phyloP scores from a whole-genome alignment of 2,888 invertebrate genomes.

The Napeogenes sylphis region DNA sequence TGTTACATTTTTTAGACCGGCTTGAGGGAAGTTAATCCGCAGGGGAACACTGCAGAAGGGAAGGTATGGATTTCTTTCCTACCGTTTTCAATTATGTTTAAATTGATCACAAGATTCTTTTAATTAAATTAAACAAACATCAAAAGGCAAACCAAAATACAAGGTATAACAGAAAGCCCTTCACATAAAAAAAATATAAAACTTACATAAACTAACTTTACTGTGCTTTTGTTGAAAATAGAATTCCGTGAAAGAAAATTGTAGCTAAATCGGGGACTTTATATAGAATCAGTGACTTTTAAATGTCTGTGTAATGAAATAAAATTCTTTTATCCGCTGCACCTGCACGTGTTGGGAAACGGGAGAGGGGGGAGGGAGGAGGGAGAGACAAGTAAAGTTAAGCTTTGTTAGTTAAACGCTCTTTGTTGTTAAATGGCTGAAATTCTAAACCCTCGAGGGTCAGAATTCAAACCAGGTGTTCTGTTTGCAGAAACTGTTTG shows the following conservation, averaged over 20 bases:
- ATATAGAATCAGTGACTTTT: slow-evolving; percentile 6
- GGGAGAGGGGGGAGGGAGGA: neutral
- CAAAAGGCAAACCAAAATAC: neutral
- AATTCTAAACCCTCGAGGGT: slow-evolving; percentile 11
- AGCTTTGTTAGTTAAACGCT: slow-evolving; percentile 16
- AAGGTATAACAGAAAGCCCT: neutral
- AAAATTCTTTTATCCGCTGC: slow-evolving; percentile 1
- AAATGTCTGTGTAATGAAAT: slow-evolving; percentile 11
- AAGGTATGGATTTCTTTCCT: too few relatives aligned
- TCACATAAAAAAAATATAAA: neutral
- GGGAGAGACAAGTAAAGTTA: slow-evolving; percentile 6
- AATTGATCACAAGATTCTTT: too few relatives aligned
- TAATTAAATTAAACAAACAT: too few relatives aligned
- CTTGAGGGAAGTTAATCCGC: too few relatives aligned
- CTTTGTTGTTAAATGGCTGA: slow-evolving; percentile 16
- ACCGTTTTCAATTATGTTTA: too few relatives aligned
- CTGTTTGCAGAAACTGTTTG: neutral
- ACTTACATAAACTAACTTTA: neutral
- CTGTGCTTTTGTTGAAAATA: neutral
- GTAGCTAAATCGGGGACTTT: neutral
- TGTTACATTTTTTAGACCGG: too few relatives aligned
- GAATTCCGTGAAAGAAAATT: neutral
- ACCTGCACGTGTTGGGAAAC: slow-evolving; percentile 4
- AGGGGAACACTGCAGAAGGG: too few relatives aligned
- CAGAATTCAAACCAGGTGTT: slow-evolving; percentile 3